Conservation (phyloP, 92 coral and sea anemone species). For the Porites rus region DNA sequence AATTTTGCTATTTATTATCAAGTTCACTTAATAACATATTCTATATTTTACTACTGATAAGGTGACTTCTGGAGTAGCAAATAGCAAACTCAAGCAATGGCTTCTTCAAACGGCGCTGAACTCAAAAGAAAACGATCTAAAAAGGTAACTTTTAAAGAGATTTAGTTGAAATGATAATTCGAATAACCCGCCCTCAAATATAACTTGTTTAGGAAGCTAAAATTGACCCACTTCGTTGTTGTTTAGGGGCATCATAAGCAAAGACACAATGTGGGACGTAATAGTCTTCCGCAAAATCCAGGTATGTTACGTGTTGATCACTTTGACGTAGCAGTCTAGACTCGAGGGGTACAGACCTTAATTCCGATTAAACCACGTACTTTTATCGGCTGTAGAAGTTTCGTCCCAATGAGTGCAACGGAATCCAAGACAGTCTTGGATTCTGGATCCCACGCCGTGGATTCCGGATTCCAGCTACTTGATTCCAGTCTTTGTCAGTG, state of each 20-base stretch:
- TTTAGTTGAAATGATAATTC: background rate
- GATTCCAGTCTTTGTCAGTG: too few species aligned
- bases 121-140: conserved; percentile 80
- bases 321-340: too few species aligned
- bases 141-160: conserved; percentile 39
- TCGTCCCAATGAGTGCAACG: background rate
- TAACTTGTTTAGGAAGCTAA: too few species aligned
- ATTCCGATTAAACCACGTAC: background rate
- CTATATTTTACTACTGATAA: background rate
- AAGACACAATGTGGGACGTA: conserved; percentile 90
- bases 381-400: background rate
- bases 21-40: too few species aligned
- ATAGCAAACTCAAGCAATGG: conserved; percentile 88
- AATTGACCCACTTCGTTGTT: background rate
- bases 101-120: conserved; percentile 79
- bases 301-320: conserved; percentile 35
- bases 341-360: too few species aligned
- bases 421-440: too few species aligned
- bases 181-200: background rate
- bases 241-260: conserved; percentile 72
- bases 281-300: conserved; percentile 87
- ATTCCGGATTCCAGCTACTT: too few species aligned
- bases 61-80: conserved; percentile 82
- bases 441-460: too few species aligned
- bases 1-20: too few species aligned